Percentiles rank a stretch among this genome's conserved stretches.
Evolutionary conservation across 2,888 invertebrate genomes (phyloP).

Genomic region (Maniola hyperantus): DNA sequence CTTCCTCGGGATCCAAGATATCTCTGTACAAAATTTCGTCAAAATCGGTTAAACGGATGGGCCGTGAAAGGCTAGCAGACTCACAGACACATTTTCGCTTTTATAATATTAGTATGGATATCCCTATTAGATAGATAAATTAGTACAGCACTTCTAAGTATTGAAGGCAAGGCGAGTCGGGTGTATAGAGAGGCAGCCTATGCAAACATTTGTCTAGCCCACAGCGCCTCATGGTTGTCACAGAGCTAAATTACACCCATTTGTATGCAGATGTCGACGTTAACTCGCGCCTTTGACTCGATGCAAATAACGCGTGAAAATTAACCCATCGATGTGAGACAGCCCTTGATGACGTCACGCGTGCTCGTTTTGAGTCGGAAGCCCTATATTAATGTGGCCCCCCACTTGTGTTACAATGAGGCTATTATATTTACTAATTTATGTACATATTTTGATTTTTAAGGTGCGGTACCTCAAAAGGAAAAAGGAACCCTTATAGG

Average conservation of each 20-base stretch:
- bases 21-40: no score
- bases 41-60: no score
- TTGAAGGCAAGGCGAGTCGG: constrained; percentile 36
- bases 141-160: not conserved
- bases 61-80: no score
- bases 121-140: no score
- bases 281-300: constrained; percentile 67
- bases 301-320: constrained; percentile 76
- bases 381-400: constrained; percentile 20
- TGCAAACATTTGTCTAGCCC: constrained; percentile 70
- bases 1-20: no score
- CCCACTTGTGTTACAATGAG: constrained; percentile 17
- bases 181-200: constrained; percentile 43
- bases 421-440: constrained; percentile 14
- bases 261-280: constrained; percentile 75
- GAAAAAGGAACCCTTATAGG: no score
- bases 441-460: not conserved
- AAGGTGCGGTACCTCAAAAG: no score
- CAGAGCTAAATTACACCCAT: constrained; percentile 76
- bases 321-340: constrained; percentile 72
- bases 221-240: constrained; percentile 71
- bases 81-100: no score
- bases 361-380: constrained; percentile 15
- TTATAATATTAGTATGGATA: no score
- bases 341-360: constrained; percentile 40